Evolutionary conservation across 2,888 invertebrate species (phyloP).

Genomic region (Ornithoptera alexandrae): DNA sequence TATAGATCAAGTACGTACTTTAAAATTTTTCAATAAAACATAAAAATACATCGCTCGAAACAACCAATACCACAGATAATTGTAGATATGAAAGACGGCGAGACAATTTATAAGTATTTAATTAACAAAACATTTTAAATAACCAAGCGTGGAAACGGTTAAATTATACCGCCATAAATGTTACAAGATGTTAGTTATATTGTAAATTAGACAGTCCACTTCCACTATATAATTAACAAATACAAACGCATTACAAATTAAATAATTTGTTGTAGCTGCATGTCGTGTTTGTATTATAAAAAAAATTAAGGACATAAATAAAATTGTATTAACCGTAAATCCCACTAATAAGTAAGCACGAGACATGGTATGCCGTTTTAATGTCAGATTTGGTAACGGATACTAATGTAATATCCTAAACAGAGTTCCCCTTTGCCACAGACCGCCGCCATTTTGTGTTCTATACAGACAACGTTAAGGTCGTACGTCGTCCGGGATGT

Average conservation of each 20-base stretch:
- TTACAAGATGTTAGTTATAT: slow-evolving; percentile 48
- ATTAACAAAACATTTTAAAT: slow-evolving; percentile 7
- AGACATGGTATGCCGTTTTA: slow-evolving; percentile 63
- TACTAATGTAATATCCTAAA: slow-evolving; percentile 61
- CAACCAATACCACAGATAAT: too few relatives aligned
- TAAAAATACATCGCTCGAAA: too few relatives aligned
- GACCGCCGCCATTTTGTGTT: slow-evolving; percentile 27
- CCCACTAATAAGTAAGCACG: slow-evolving; percentile 67
- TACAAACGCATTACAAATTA: slow-evolving; percentile 72
- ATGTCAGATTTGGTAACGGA: slow-evolving; percentile 72
- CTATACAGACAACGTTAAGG: slow-evolving; percentile 37
- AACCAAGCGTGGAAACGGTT: slow-evolving; percentile 40
- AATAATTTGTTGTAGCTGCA: slow-evolving; percentile 65
- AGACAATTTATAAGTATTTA: slow-evolving; percentile 7
- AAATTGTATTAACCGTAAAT: slow-evolving; percentile 70
- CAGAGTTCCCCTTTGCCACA: slow-evolving; percentile 37
- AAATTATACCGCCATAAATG: slow-evolving; percentile 52
- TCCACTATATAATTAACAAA: slow-evolving; percentile 62
- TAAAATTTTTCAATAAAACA: too few relatives aligned
- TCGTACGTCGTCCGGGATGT: slow-evolving; percentile 33
- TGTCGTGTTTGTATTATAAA: slow-evolving; percentile 71
- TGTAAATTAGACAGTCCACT: slow-evolving; percentile 59
- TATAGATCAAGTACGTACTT: too few relatives aligned
- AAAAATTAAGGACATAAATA: slow-evolving; percentile 57
- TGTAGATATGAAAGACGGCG: too few relatives aligned